These are phyloP conservation scores for Didymodactylos carnosus DNA, from an alignment of 2,888 invertebrate species.

Conservation along the genomic window DNA sequence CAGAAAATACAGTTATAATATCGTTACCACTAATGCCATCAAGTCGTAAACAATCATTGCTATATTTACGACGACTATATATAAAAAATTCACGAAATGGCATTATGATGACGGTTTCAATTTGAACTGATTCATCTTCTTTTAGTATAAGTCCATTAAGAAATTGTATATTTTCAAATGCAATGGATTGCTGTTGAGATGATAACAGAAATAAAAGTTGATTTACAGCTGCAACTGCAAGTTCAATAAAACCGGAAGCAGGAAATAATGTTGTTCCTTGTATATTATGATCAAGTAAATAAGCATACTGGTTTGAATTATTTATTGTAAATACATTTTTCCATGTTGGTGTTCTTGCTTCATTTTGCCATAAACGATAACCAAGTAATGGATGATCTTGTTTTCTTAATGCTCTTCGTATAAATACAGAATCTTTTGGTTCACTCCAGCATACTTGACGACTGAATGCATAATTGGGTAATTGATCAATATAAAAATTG, in stretches of 20 bases:
- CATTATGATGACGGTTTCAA: not conserved
- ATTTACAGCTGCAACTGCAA: not conserved
- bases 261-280: not conserved
- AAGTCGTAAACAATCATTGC: not conserved
- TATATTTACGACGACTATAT: not conserved
- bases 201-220: not conserved
- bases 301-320: not conserved
- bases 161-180: not conserved
- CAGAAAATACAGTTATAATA: not conserved
- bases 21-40: not conserved
- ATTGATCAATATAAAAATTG: not conserved
- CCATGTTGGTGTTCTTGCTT: not conserved
- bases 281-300: not conserved
- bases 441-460: not conserved
- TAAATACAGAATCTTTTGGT: not conserved
- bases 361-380: not conserved
- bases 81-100: not conserved
- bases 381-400: not conserved
- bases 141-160: not conserved
- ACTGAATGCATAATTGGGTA: not conserved
- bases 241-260: not conserved
- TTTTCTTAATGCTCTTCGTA: not conserved
- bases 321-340: not conserved
- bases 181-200: not conserved
- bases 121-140: not conserved